A percentile compares a stretch with the other conserved stretches of the same genome.
These are phyloP conservation scores for Platanista minor DNA, from an alignment of 2,113 vertebrate species.

Conservation along the genomic window DNA sequence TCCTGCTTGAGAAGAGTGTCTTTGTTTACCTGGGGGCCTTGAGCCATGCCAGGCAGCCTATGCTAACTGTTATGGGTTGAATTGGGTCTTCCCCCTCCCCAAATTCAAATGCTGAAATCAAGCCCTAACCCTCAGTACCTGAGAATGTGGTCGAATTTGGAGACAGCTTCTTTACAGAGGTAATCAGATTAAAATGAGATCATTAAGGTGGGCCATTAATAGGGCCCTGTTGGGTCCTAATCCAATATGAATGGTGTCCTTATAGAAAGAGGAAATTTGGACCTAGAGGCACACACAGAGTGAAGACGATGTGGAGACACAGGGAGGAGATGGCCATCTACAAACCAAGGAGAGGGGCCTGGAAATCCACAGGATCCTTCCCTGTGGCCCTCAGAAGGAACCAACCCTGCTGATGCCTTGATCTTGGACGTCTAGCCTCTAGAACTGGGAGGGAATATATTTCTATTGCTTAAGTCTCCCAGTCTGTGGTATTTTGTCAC, in stretches of 20 bases:
- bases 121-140: neutral
- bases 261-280: neutral
- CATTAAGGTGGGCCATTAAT: neutral
- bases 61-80: neutral
- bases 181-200: neutral
- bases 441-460: fast-evolving
- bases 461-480: neutral
- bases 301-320: neutral
- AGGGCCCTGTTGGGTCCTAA: neutral
- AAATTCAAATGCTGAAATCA: neutral
- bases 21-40: neutral
- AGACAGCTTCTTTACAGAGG: neutral
- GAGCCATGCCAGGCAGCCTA: neutral
- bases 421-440: neutral
- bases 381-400: neutral
- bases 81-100: neutral
- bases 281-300: neutral
- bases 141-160: neutral
- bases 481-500: neutral
- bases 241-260: neutral
- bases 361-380: no score
- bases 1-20: neutral
- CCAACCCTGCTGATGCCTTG: fast-evolving
- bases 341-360: neutral
- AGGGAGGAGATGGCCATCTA: no score